Base-by-base conservation (phyloP, 2,888 invertebrate genomes). In the Epistrophe eligans region DNA sequence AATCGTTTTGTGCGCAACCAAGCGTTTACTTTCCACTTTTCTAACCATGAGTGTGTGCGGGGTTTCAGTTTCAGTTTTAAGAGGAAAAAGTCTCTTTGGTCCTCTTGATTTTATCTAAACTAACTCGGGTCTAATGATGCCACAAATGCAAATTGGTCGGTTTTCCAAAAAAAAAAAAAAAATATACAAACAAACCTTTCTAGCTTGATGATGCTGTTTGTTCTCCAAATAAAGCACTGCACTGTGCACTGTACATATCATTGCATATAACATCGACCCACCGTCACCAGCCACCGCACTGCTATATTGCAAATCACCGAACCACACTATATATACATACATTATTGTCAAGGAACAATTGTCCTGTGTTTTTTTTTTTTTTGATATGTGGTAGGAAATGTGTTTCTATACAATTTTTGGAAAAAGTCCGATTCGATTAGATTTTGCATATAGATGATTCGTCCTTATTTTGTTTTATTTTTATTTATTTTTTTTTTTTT, bases 61-160 rank as follows among this genome's bases (percentile, higher is more conserved):
- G 17, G 35, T 58, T 35, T 58, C 17, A 35, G 58, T 57, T 57
- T 57, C 57, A 2, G 32, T 66, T 66, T 32, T 17, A 32, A 48
- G 43, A 74, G 17, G 17, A 79, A 74, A 73, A 57, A 28, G 66
- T 66, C 72, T 62, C 32, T 52, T 70, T 79, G 73, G 55, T 55
- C 52, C 82, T 58, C 57, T 77, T 73, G 72, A 58, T 72, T 82
- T 77, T 79, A 83, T 83, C 79, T 60, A 79, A 79, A 70, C 84
- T 79, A 79, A 84, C 79, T 84, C 74, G 70, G 43, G 60, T 79
- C 84, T 84, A 79, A 84, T 84, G 84, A 79, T 84, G 84, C 84
- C 84, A 74, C 74, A 79, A 84, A 79, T 79, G 84, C 79, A 84
- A 79, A 84, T 84, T 74, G 79, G 74, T 74, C 71, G 79, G 77